Evolutionary conservation across 2,113 vertebrate species (phyloP).

Genomic region (Porphyrio hochstetteri): DNA sequence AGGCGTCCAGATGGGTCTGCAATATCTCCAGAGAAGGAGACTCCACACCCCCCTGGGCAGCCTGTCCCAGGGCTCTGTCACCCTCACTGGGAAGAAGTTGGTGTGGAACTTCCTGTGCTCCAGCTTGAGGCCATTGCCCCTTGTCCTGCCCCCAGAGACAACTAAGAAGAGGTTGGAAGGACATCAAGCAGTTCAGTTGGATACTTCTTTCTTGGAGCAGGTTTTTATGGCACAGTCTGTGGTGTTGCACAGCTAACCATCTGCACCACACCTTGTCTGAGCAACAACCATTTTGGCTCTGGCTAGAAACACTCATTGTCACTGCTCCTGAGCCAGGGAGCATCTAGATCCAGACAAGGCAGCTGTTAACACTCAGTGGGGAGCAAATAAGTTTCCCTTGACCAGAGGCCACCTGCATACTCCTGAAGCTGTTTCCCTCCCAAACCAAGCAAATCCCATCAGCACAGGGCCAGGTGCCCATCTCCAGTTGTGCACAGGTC

Average conservation of each 20-base stretch:
- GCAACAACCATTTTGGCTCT: not conserved
- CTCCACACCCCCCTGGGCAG: too few species aligned
- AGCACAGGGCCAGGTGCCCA: not conserved
- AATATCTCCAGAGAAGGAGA: too few species aligned
- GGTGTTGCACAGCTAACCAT: not conserved
- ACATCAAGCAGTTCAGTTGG: not conserved
- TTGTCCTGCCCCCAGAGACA: too few species aligned
- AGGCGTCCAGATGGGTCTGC: too few species aligned
- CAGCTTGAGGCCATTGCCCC: too few species aligned
- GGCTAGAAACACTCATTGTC: not conserved
- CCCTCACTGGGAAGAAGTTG: too few species aligned
- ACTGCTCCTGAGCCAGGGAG: not conserved
- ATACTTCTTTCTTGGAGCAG: not conserved
- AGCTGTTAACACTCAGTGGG: not conserved
- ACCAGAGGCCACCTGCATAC: not conserved
- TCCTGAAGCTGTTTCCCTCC: not conserved
- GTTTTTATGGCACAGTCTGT: not conserved
- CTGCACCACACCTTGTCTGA: not conserved
- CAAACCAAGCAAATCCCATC: not conserved
- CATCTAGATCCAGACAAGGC: not conserved
- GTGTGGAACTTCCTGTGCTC: too few species aligned
- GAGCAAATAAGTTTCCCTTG: not conserved
- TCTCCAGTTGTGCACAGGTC: not conserved
- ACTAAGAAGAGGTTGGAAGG: too few species aligned
- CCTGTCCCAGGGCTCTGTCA: too few species aligned